Evolutionary conservation across 2,797 vertebrate genomes (phyloP), one percentile per base, ranked within the genome.

Genomic region (Aplochiton taeniatus): DNA sequence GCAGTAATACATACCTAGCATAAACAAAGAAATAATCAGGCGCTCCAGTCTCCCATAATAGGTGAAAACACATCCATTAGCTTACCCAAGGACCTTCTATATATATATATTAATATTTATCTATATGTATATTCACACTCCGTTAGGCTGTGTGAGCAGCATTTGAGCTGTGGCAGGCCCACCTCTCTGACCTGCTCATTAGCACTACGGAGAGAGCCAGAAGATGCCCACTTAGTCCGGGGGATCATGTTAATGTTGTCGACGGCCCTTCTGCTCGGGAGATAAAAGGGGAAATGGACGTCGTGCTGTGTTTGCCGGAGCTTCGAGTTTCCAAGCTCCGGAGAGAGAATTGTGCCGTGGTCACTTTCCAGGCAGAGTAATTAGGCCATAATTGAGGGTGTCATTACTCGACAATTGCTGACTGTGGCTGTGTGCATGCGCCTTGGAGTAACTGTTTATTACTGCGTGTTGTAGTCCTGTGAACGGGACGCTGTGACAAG

Each of bases 371-470:
- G 31, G 31, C 31, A 31, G 31, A 31, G 31, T 31, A 31, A 31
- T 31, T 31, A 31, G 31, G 31, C 31, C 31, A 31, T 31, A 31
- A 31, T 31, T 31, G 31, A 31, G 31, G 31, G 31, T 31, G 31
- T 31, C 31, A 31, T 31, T 31, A 31, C 31, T 2, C 6, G 2
- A 31, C 31, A 31, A 31, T 31, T 2, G 31, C 31, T 46, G 63
- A 56, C 31, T 56, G 58, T 55, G 19, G 54, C 50, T 66, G 58
- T 52, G 58, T 56, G 53, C 9, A 20, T 52, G 61, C 52, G 49
- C 43, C 48, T 62, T 83, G 77, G 70, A 88, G 89, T 88, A 81
- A 87, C 89, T 86, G 81, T 81, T 81, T 84, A 87, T 88, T 89
- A 88, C 84, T 76, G 82, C 79, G 69, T 87, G 87, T 89, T 89